phyloP scores from a whole-genome alignment of 1,140 invertebrate species.

The Pantala flavescens region DNA sequence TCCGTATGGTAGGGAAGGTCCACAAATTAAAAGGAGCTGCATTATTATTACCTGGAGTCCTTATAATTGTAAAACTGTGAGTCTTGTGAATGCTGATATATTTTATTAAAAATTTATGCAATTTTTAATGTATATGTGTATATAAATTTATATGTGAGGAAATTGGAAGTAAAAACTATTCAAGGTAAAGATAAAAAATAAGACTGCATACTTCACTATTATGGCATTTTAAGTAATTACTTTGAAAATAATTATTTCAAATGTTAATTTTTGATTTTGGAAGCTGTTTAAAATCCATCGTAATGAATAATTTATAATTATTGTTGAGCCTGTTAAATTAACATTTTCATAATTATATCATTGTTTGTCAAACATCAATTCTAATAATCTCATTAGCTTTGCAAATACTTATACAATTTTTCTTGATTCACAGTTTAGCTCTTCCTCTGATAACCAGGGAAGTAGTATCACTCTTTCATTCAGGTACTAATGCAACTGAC shows the following conservation, averaged over 20 bases:
- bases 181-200: too few relatives aligned
- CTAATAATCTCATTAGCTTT: too few relatives aligned
- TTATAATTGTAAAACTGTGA: conserved; percentile 84
- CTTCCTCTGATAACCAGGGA: conserved; percentile 80
- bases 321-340: too few relatives aligned
- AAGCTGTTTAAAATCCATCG: too few relatives aligned
- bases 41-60: conserved; percentile 68
- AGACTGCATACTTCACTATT: too few relatives aligned
- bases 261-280: too few relatives aligned
- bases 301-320: too few relatives aligned
- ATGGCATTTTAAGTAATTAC: too few relatives aligned
- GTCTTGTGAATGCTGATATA: conserved; percentile 25
- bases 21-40: conserved; percentile 61
- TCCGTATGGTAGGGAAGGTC: conserved; percentile 88
- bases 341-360: too few relatives aligned
- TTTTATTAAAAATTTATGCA: not conserved
- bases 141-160: conserved; percentile 16
- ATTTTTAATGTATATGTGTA: not conserved
- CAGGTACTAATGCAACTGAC: conserved; percentile 55
- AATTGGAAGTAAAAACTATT: too few relatives aligned
- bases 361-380: too few relatives aligned
- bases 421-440: conserved; percentile 50
- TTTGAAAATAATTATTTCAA: too few relatives aligned
- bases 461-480: conserved; percentile 61
- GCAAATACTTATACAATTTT: not conserved